Evolutionary conservation across 2,888 invertebrate species (phyloP).

Genomic region (Synanthedon formicaeformis): DNA sequence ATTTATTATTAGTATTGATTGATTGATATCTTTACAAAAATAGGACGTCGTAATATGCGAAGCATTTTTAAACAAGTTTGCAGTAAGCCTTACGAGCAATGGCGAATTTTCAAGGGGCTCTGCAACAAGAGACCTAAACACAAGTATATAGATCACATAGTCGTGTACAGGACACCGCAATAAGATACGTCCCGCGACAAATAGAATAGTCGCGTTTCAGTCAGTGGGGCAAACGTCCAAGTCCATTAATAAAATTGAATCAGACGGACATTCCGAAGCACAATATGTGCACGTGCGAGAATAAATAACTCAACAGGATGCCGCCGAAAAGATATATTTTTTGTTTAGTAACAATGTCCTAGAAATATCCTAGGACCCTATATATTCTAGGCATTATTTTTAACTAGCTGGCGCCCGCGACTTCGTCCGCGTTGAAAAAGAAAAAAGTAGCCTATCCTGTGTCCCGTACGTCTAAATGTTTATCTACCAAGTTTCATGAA

Average conservation of each 20-base stretch:
- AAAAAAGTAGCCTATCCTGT: too few relatives aligned
- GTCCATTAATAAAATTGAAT: conserved; percentile 71
- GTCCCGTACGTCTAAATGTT: too few relatives aligned
- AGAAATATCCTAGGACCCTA: too few relatives aligned
- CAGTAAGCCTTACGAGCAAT: conserved; percentile 18
- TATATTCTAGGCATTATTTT: too few relatives aligned
- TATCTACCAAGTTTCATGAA: too few relatives aligned
- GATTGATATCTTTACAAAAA: too few relatives aligned
- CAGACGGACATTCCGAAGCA: conserved; percentile 64
- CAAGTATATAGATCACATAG: conserved; percentile 28
- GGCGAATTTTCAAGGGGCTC: conserved; percentile 11
- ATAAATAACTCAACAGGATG: conserved; percentile 35
- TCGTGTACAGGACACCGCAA: conserved; percentile 23
- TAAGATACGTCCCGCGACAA: conserved; percentile 44
- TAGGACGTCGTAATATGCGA: too few relatives aligned
- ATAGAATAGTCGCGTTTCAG: conserved; percentile 56
- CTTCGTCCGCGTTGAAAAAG: too few relatives aligned
- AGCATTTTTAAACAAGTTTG: neutral
- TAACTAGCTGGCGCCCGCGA: too few relatives aligned
- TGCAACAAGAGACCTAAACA: conserved; percentile 27
- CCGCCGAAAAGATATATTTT: conserved; percentile 1
- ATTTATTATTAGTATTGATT: too few relatives aligned
- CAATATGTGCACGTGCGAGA: conserved; percentile 58
- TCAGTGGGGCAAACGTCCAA: conserved; percentile 69
- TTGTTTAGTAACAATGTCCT: neutral